Evolutionary conservation across 1,140 invertebrate species (phyloP), one percentile per base, ranked within the genome.

Genomic region (Andrena cerasifolii): DNA sequence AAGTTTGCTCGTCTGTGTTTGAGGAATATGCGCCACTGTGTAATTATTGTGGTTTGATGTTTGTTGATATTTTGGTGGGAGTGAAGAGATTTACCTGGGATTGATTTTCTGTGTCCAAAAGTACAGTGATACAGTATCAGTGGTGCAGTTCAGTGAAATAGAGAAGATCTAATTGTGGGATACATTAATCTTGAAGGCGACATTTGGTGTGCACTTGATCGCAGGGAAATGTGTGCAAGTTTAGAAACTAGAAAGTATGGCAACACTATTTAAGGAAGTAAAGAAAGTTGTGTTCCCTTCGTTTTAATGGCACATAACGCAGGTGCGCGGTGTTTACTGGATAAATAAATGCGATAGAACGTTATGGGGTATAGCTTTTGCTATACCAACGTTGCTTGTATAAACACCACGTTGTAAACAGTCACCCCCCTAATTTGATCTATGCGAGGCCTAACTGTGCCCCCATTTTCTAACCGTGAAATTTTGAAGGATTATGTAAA

Each of bases 231-330:
- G n/a, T 21, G 10, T 51, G 63, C 10, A 7, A 28, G 28, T 66
- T 66, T 66, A 66, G 63, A 66, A 66, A 66, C 51, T 66, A 66
- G 63, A 66, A 66, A 66, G 63, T 47, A 51, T 51, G 28, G 45
- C 31, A 63, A 28, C n/a, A 18, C 24, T n/a, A n/a, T 33, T 24
- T 26, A 28, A 45, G 61, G 28, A 33, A 51, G 63, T 21, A 10
- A 51, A 24, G 47, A 51, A 66, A 33, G 28, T 51, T 14, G 4
- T 33, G 10, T 21, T 66, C n/a, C n/a, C 5, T 21, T 10, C 28
- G 8, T 26, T 28, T 5, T 5, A 12, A 63, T 45, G 16, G 26
- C 28, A 26, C 24, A 47, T 47, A 45, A 63, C 43, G n/a, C 14
- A 7, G 26, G 16, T 31, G 8, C 28, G 8, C 45, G 7, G n/a